These are phyloP conservation scores for Alloplasta piceator DNA, from an alignment of 2,888 invertebrate genomes.

Conservation along the genomic window DNA sequence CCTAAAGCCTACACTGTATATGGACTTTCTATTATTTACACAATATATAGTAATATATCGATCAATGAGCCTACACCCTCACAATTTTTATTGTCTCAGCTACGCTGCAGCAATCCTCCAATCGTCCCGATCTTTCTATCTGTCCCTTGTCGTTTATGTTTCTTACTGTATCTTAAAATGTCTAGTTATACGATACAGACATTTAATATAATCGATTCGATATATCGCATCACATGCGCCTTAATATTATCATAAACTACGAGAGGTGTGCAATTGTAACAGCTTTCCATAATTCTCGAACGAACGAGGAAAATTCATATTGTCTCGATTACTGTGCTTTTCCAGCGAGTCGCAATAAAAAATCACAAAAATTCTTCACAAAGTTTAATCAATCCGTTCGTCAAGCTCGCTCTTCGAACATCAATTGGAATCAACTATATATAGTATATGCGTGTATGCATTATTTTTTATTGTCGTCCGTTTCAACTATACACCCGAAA, in stretches of 20 bases:
- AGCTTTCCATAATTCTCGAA: constrained; percentile 19
- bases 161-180: constrained; percentile 46
- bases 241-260: constrained; percentile 41
- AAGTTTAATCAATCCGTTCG: constrained; percentile 22
- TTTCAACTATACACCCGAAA: constrained; percentile 55
- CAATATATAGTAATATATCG: constrained; percentile 22
- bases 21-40: constrained; percentile 49
- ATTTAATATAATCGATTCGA: constrained; percentile 39
- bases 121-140: constrained; percentile 17
- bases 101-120: constrained; percentile 48
- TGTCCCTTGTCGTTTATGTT: constrained; percentile 37
- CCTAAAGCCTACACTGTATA: constrained; percentile 28
- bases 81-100: constrained; percentile 53
- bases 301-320: constrained; percentile 37
- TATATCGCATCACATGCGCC: constrained; percentile 63
- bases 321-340: constrained; percentile 38
- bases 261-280: constrained; percentile 52
- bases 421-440: constrained; percentile 15
- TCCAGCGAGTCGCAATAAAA: neutral
- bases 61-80: constrained; percentile 51
- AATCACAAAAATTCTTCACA: constrained; percentile 15
- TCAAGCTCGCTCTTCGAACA: constrained; percentile 47
- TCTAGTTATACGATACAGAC: constrained; percentile 30
- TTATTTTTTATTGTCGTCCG: constrained; percentile 42
- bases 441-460: constrained; percentile 14